phyloP scores from a whole-genome alignment of 2,797 vertebrate genomes.

The Squalus acanthias region DNA sequence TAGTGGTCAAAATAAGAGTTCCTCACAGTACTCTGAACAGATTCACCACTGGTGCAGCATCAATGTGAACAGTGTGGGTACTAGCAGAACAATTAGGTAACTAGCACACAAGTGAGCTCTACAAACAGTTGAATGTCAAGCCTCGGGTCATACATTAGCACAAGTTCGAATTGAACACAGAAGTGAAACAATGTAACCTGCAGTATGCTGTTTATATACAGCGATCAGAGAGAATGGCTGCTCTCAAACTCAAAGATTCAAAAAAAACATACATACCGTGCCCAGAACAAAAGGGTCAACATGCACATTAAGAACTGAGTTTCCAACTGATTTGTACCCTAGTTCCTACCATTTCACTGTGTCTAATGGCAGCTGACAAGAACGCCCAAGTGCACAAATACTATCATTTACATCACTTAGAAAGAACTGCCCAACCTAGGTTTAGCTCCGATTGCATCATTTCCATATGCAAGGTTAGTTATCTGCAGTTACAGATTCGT shows the following conservation, averaged over 20 bases:
- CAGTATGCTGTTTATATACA: conserved; percentile 18
- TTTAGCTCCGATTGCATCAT: conserved; percentile 14
- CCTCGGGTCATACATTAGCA: neutral
- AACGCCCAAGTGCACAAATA: conserved; percentile 31
- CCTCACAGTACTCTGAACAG: neutral
- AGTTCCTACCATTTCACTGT: conserved; percentile 28
- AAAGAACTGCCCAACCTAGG: conserved; percentile 30
- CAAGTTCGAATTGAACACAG: conserved; percentile 20
- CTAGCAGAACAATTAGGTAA: conserved; percentile 31
- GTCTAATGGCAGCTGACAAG: conserved; percentile 11
- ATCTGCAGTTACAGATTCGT: neutral
- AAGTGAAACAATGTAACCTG: conserved; percentile 31
- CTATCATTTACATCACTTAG: conserved; percentile 30
- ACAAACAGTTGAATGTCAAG: conserved; percentile 4
- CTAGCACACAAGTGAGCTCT: conserved; percentile 15
- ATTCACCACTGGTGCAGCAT: neutral
- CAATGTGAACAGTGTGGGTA: conserved; percentile 13
- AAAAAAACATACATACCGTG: conserved; percentile 3
- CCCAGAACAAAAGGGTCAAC: conserved; percentile 35
- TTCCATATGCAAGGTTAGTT: neutral
- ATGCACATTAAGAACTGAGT: conserved; percentile 25
- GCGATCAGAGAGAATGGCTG: neutral
- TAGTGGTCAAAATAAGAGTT: conserved; percentile 24
- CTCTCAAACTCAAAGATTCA: neutral
- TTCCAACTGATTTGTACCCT: conserved; percentile 21